Evolutionary conservation across 2,797 vertebrate species (phyloP).

Genomic region (Labeo calbasu): DNA sequence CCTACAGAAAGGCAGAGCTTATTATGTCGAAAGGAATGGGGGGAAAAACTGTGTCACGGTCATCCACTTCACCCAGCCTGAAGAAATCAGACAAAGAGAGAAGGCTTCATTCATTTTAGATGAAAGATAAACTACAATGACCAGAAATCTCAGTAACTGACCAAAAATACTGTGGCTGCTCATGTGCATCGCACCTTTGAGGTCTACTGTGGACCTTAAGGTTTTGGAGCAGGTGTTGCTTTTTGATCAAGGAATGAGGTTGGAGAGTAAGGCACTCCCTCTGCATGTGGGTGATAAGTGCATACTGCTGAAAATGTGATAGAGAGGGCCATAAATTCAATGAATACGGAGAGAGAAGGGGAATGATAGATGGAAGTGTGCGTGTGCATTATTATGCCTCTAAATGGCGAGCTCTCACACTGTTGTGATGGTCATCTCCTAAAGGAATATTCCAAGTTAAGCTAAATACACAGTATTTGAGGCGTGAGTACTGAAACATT

Average conservation of each 20-base stretch:
- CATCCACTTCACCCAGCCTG: conserved; percentile 19
- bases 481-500: no score
- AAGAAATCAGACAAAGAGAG: conserved; percentile 55
- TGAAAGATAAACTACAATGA: conserved; percentile 60
- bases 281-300: conserved; percentile 21
- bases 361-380: conserved; percentile 9
- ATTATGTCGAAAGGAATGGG: conserved; percentile 6
- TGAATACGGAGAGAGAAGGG: conserved; percentile 17
- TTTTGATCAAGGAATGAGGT: conserved; percentile 29
- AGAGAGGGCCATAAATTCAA: conserved; percentile 17
- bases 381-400: neutral
- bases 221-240: conserved; percentile 18
- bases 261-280: neutral
- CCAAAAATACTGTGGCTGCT: conserved; percentile 10
- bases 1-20: neutral
- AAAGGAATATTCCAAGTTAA: neutral
- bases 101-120: conserved; percentile 59
- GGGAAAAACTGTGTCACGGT: conserved; percentile 30
- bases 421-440: conserved; percentile 68
- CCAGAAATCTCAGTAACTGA: conserved; percentile 52
- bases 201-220: conserved; percentile 41
- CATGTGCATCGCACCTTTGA: conserved; percentile 38
- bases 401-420: neutral
- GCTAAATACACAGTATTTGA: neutral
- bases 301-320: conserved; percentile 9